Evolutionary conservation across 2,888 invertebrate genomes (phyloP), one percentile per base, ranked within the genome.

Genomic region (Agrochola lychnidis): DNA sequence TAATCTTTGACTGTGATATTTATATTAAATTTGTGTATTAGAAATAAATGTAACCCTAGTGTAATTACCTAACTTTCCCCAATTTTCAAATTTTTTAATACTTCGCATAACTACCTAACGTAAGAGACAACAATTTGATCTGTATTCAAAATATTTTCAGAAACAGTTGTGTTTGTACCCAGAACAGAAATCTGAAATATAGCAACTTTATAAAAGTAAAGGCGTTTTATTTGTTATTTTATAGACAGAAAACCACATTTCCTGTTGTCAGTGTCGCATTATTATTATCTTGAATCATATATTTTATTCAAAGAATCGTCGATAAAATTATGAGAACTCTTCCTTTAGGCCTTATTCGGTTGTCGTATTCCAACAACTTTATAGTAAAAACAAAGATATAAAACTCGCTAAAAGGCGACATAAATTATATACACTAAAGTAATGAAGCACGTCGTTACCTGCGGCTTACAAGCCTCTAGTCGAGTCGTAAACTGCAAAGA

Each of bases 1-100:
- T 95, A 95, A 96, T 94, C 93, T 95, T 95, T 95, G 96, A 96
- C 96, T 96, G 96, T 96, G 96, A 96, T 96, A 96, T 96, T 96
- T 96, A 96, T 96, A 93, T 95, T 95, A 95, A 94, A 96, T 94
- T 95, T 93, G 94, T 95, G 95, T 95, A 95, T 94, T 96, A 96
- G 95, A 91, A 90, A 87, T 93, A 90, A 94, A 93, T 93, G 91
- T 95, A 95, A 93, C 87, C 92, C 81, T 94, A 93, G 90, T 82
- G 82, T 91, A 90, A 86, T 88, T 86, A 84, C 73, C 68, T 82
- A 85, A 84, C 83, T 86, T 78, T 85, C 86, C 83, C 88, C 82
- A 84, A 82, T 88, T 89, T 87, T 83, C 67, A 86, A 88, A 70
- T 36, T 78, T 87, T 85, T 85, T 85, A 86, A 88, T 81, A 79